Evolutionary conservation across 1,140 invertebrate genomes (phyloP).

Genomic region (Ericerus pela): DNA sequence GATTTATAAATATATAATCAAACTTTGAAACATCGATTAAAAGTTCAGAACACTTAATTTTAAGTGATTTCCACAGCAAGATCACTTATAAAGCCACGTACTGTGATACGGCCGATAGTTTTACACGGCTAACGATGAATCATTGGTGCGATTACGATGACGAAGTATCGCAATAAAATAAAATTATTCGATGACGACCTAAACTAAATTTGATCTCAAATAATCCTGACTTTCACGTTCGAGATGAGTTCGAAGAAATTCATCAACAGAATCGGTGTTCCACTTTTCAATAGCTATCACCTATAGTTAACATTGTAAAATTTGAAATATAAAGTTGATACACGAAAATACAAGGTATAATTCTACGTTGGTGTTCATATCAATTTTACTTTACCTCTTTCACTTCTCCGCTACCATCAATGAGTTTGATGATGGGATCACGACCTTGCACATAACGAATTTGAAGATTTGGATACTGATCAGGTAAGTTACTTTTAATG

Average conservation of each 20-base stretch:
- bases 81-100: too few relatives aligned
- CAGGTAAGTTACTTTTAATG: conserved; percentile 70
- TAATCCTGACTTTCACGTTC: conserved; percentile 34
- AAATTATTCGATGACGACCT: too few relatives aligned
- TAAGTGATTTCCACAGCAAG: too few relatives aligned
- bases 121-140: too few relatives aligned
- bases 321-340: background rate
- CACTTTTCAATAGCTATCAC: conserved; percentile 88
- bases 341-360: background rate
- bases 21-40: too few relatives aligned
- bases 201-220: conserved; percentile 14
- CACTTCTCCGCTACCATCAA: conserved; percentile 65
- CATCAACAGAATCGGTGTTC: conserved; percentile 91
- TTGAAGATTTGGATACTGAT: conserved; percentile 73
- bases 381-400: conserved; percentile 38
- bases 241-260: conserved; percentile 79
- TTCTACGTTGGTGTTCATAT: background rate
- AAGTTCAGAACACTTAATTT: too few relatives aligned
- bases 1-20: too few relatives aligned
- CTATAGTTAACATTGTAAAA: conserved; percentile 25
- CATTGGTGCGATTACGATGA: too few relatives aligned
- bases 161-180: too few relatives aligned
- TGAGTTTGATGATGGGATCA: conserved; percentile 81
- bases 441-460: conserved; percentile 80
- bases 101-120: too few relatives aligned